phyloP scores from a whole-genome alignment of 2,888 invertebrate genomes.

The Melieria omissa region DNA sequence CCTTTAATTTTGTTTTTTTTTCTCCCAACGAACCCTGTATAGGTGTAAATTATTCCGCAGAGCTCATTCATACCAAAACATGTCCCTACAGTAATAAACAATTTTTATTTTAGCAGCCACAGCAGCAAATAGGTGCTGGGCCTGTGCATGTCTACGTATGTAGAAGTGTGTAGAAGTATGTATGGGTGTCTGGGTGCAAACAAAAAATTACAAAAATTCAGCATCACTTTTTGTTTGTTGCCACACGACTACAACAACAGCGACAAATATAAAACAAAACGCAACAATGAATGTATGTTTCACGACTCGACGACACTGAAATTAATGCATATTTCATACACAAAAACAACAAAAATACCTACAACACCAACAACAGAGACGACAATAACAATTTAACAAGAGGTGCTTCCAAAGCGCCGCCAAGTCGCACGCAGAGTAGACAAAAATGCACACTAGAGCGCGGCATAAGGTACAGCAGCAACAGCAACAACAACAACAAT shows the following conservation, averaged over 20 bases:
- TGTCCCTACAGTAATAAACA: too few relatives aligned
- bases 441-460: background rate
- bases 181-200: too few relatives aligned
- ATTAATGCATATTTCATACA: conserved; percentile 43
- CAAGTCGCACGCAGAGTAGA: background rate
- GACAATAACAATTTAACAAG: conserved; percentile 6
- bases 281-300: conserved; percentile 9
- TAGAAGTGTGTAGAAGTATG: too few relatives aligned
- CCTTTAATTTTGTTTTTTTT: too few relatives aligned
- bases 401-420: too few relatives aligned
- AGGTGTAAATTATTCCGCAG: too few relatives aligned
- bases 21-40: too few relatives aligned
- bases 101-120: too few relatives aligned
- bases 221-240: conserved; percentile 8
- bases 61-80: too few relatives aligned
- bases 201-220: background rate
- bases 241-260: background rate
- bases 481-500: conserved; percentile 8
- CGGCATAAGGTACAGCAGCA: conserved; percentile 16
- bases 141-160: too few relatives aligned
- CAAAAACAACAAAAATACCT: conserved; percentile 1
- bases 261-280: conserved; percentile 11
- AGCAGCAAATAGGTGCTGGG: too few relatives aligned
- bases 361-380: conserved; percentile 11
- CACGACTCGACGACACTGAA: conserved; percentile 48